These are phyloP conservation scores for Acanthurus leucopareius DNA, from an alignment of 2,797 vertebrate genomes.

Conservation along the genomic window DNA sequence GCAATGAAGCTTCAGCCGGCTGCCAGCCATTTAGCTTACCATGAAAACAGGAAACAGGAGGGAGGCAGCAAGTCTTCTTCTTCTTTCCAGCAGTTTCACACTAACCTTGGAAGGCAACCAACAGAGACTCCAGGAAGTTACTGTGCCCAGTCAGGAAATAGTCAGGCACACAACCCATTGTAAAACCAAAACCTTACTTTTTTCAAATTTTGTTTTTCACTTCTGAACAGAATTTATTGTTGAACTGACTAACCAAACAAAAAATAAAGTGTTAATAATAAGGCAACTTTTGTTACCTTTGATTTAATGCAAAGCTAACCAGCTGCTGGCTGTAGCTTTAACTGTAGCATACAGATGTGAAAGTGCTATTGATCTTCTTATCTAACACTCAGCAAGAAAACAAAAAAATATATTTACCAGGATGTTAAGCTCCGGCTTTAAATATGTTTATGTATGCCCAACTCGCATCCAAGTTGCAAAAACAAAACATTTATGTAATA, in stretches of 20 bases:
- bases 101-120: background rate
- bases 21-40: background rate
- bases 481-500: conserved; percentile 38
- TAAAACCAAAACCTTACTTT: too few relatives aligned
- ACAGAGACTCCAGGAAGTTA: background rate
- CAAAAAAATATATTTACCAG: background rate
- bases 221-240: too few relatives aligned
- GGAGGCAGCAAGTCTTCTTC: background rate
- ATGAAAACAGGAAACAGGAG: background rate
- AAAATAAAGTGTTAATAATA: background rate
- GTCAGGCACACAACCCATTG: background rate
- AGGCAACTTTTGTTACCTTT: background rate
- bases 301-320: background rate
- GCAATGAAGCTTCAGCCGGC: background rate
- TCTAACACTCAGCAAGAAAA: background rate
- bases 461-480: conserved; percentile 9
- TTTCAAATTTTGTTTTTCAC: too few relatives aligned
- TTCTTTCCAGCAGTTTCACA: too few relatives aligned
- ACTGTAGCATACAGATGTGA: background rate
- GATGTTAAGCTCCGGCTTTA: background rate
- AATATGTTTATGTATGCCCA: background rate
- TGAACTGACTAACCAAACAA: background rate
- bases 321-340: background rate
- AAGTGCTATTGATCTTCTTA: background rate
- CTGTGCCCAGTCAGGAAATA: background rate